Base-by-base conservation (phyloP, 2,113 vertebrate species). In the Rhegmatorhina hoffmannsi region DNA sequence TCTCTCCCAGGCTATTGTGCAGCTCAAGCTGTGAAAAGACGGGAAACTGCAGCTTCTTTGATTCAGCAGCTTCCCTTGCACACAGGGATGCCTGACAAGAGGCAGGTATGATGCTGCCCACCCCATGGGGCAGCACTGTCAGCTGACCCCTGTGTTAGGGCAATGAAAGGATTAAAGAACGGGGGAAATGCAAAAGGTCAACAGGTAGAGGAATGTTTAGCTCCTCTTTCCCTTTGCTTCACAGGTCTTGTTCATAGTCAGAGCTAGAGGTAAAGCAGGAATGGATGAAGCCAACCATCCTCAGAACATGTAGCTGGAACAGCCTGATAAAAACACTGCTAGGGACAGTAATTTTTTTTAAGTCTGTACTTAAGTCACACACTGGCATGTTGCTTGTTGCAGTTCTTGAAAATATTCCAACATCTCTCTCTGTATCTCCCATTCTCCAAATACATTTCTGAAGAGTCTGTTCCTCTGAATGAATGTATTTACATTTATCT, bases 1-100 rank as follows among this genome's bases (percentile, higher is more conserved):
- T 55, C 50, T 74, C 3, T 2, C 58, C 28, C 43, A 55, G 34
- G 15, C 21, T 70, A 55, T 46, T 78, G 20, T 26, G 38, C 23
- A 11, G 38, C 24, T 88, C 17, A 83, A 88, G 38, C 16, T 31
- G 17, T 52, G 34, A 44, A n/a, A 77, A 74, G 49, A 89, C 50
- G 26, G n/a, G n/a, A 87, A 92, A 64, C 12, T 21, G 62, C 60
- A 53, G 9, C 17, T 9, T 49, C 13, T 60, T 17, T 25, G 33
- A 62, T 67, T 75, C 47, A 74, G 63, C 18, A 24, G 25, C 10
- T 85, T 90, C 19, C n/a, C 36, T 44, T 28, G 34, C 49, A 38
- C 4, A 11, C 0, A 9, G 14, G 14, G 9, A 67, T 33, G 8
- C 33, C 43, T 44, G 1, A 0, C 0, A 3, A 44, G 73, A 70